phyloP scores from a whole-genome alignment of 2,888 invertebrate genomes.

The Conomelus anceps region DNA sequence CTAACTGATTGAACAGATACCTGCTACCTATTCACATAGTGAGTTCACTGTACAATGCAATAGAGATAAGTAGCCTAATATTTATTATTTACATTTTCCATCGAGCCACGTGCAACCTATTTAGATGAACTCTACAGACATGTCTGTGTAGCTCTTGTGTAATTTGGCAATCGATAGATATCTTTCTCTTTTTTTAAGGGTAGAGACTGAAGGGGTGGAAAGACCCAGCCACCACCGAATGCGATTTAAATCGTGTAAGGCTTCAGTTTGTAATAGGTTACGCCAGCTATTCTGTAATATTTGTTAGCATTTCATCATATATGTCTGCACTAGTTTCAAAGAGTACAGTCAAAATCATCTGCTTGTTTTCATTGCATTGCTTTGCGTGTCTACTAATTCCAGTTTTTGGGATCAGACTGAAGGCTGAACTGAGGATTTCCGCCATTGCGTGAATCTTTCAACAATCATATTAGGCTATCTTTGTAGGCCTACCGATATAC shows the following conservation, averaged over 20 bases:
- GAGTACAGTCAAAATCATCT: background rate
- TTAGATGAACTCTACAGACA: background rate
- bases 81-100: background rate
- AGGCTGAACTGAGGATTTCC: no score
- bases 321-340: background rate
- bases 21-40: no score
- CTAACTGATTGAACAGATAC: no score
- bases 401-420: no score
- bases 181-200: background rate
- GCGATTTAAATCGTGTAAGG: background rate
- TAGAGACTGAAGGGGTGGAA: background rate
- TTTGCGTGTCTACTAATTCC: background rate
- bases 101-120: background rate
- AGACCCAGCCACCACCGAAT: background rate
- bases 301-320: background rate
- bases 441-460: background rate
- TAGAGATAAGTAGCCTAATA: no score
- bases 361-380: background rate
- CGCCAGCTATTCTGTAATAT: background rate
- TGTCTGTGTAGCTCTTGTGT: background rate
- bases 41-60: no score
- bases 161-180: background rate
- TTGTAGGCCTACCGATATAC: background rate
- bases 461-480: background rate
- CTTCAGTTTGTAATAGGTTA: background rate